Conservation (phyloP, 2,113 vertebrate species). For the Indicator indicator region DNA sequence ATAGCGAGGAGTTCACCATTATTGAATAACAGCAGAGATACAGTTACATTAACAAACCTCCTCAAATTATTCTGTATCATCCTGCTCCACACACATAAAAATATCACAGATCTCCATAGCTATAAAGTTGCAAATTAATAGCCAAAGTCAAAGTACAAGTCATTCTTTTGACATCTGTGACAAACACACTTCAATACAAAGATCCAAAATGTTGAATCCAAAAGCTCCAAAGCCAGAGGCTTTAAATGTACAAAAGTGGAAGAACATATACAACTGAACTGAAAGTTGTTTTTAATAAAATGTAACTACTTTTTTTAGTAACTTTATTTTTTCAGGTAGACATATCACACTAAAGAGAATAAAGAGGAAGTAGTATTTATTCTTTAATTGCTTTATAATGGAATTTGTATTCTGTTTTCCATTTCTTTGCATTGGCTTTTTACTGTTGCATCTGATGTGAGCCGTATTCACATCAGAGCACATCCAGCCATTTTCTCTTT, state of each 20-base stretch:
- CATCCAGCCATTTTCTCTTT: background rate
- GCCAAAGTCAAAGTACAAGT: background rate
- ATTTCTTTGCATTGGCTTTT: background rate
- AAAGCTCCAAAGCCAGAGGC: background rate
- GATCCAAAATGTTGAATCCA: background rate
- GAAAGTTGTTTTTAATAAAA: background rate
- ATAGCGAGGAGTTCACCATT: background rate
- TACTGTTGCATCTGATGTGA: background rate
- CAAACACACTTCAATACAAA: background rate
- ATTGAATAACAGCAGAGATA: background rate
- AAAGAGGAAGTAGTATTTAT: background rate
- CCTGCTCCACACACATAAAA: background rate
- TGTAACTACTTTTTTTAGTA: background rate
- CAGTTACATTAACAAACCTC: background rate
- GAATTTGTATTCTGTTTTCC: background rate
- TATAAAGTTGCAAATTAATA: background rate
- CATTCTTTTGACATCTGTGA: background rate
- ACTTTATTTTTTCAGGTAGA: background rate
- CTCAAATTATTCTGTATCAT: background rate
- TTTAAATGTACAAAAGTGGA: background rate
- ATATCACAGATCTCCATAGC: background rate
- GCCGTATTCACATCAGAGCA: background rate
- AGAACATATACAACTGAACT: background rate
- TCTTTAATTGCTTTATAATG: background rate
- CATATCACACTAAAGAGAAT: background rate